Evolutionary conservation across 2,797 vertebrate genomes (phyloP), one percentile per base, ranked within the genome.

Genomic region (Mus spretus): DNA sequence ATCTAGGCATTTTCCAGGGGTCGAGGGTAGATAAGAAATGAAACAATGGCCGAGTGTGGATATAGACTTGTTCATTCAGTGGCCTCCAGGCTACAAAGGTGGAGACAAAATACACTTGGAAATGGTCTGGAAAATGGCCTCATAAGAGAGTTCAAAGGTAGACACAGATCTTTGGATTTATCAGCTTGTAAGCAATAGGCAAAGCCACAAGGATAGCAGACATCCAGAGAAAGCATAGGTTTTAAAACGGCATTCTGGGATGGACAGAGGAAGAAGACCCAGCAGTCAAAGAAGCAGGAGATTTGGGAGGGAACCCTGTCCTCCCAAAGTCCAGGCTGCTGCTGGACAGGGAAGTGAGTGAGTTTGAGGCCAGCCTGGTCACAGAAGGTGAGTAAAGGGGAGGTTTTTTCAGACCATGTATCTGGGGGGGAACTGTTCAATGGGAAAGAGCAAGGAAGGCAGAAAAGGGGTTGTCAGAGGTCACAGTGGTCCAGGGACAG

Each of bases 1-100:
- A 75, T 57, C 15, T 72, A 88, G 72, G 55, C 47, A 88, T 96
- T 93, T 95, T 82, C 63, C 50, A 53, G 24, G 26, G 67, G 14
- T 10, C 6, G 0, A 13, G 28, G n/a, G 86, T 84, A 80, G 85
- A 78, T 72, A 92, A 89, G 75, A 63, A 50, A 37, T 28, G 72
- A 85, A 19, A 20, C 22, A 65, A 12, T 7, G 26, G 53, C 31
- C 31, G 47, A 61, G 14, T 96, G 74, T 91, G n/a, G 53, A 81
- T 87, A 84, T 86, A 89, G 37, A 86, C 37, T 65, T 84, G 50
- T 84, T 96, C 84, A 34, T 37, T 86, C 57, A 74, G 75, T 0
- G 53, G 7, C 40, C 50, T 86, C 53, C 44, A 10, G 47, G 63
- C 53, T 3, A 55, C 31, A 10, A 17, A 88, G n/a, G 31, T 84